A percentile compares a stretch with the other conserved stretches of the same genome.
Conservation (phyloP, 1,140 invertebrate species). For the Aethina tumida region DNA sequence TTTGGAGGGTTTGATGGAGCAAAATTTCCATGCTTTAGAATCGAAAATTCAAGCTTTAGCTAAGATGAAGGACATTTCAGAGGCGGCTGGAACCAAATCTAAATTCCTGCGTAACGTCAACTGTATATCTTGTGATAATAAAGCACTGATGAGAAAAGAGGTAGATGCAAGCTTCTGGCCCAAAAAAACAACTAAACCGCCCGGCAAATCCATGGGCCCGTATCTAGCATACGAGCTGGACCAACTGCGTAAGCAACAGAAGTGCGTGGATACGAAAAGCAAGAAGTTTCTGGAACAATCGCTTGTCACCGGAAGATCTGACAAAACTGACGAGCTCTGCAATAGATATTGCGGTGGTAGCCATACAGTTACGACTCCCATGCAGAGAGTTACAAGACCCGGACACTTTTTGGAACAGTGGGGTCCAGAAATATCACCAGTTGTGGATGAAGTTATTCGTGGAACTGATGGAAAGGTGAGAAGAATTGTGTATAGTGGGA, state of each 20-base stretch:
- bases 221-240: conserved; percentile 59
- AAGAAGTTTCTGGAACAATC: conserved; percentile 13
- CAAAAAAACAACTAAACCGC: conserved; percentile 36
- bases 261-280: conserved; percentile 26
- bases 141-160: conserved; percentile 55
- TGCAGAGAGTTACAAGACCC: conserved; percentile 49
- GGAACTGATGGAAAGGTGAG: conserved; percentile 42
- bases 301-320: background rate
- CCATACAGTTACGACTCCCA: conserved; percentile 56
- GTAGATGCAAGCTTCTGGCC: conserved; percentile 39
- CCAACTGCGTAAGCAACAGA: conserved; percentile 46
- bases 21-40: conserved; percentile 52
- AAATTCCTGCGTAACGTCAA: conserved; percentile 46
- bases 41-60: conserved; percentile 47
- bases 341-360: conserved; percentile 64
- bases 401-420: conserved; percentile 50
- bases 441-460: conserved; percentile 38
- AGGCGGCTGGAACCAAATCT: conserved; percentile 55
- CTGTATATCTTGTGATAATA: conserved; percentile 63
- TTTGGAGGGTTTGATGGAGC: conserved; percentile 51
- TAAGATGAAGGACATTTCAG: conserved; percentile 45
- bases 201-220: conserved; percentile 48
- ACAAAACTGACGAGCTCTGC: conserved; percentile 43
- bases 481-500: background rate
- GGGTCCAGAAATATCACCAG: conserved; percentile 45